These are phyloP conservation scores for Diachasma alloeum DNA, from an alignment of 1,140 invertebrate genomes.

Conservation along the genomic window DNA sequence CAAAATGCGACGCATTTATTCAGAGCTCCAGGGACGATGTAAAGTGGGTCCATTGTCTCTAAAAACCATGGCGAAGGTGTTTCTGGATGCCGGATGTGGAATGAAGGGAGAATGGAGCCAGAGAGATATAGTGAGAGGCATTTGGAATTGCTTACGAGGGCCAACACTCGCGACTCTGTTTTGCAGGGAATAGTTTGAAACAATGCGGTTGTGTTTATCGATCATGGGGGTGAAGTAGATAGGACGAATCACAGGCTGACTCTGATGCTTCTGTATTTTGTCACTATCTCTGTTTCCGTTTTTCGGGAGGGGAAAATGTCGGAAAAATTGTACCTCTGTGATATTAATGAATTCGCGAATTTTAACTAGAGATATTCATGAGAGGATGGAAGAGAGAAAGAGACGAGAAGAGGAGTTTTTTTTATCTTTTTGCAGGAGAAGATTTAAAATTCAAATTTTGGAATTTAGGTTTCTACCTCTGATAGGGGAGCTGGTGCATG, in stretches of 20 bases:
- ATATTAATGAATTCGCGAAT: background rate
- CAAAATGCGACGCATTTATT: background rate
- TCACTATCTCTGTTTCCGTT: background rate
- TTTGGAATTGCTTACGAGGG: background rate
- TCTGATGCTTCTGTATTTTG: background rate
- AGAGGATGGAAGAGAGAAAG: background rate
- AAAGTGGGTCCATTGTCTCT: background rate
- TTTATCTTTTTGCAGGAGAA: background rate
- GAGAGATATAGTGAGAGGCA: background rate
- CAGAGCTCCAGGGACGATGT: background rate
- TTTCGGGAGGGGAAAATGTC: background rate
- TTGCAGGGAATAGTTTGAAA: background rate
- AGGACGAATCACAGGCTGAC: background rate
- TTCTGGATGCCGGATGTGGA: slow-evolving; percentile 3
- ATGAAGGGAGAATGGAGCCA: background rate
- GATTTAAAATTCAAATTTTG: background rate
- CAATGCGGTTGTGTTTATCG: slow-evolving; percentile 2
- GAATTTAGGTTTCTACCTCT: background rate
- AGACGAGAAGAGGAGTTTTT: background rate
- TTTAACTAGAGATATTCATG: background rate
- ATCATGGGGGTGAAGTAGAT: background rate
- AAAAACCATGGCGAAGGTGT: background rate
- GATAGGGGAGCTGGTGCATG: too few species aligned
- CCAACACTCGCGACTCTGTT: background rate
- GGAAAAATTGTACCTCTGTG: background rate